Evolutionary conservation across 2,113 vertebrate genomes (phyloP), one percentile per base, ranked within the genome.

Genomic region (Steatornis caripensis): DNA sequence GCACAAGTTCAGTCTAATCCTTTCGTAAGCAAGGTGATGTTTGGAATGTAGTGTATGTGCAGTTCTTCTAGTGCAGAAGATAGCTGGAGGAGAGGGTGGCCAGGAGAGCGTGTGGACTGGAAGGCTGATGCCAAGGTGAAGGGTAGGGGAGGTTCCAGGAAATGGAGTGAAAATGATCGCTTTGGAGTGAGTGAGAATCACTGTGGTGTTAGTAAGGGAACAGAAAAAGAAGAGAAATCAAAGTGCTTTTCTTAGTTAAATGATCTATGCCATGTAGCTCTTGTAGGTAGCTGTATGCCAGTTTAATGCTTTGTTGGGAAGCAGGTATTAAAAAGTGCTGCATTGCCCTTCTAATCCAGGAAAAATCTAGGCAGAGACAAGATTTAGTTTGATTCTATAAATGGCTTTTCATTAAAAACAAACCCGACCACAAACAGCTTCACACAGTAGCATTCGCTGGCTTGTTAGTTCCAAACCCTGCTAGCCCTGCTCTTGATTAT

Each of bases 391-490:
- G 55, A 4, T 19, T 74, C 26, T 41, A 4, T 32, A 20, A 80
- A 24, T 17, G 12, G 26, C 14, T 64, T 20, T 77, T 69, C 5
- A 3, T 22, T 29, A n/a, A 60, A 45, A 84, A 11, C 34, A 65
- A 49, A 69, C 29, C 27, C 2, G 0, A 24, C 30, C 79, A 36
- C 2, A 26, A 39, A 15, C 23, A 57, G 2, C 22, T 62, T 58
- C 17, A 5, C 10, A 11, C 26, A 9, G 32, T 5, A 9, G 39
- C 0, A 0, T 27, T 70, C 36, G 1, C 26, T 76, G 34, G 10
- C 43, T 41, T 39, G 14, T 24, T 69, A 8, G 36, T 45, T 78
- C 65, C 41, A 51, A 8, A 30, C 46, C 24, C 39, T 57, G 23
- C 39, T 20, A 27, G 41, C 29, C 32, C 19, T 3, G 9, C 24